Evolutionary conservation across 1,140 invertebrate genomes (phyloP), one percentile per base, ranked within the genome.

Genomic region (Andrena cerasifolii): DNA sequence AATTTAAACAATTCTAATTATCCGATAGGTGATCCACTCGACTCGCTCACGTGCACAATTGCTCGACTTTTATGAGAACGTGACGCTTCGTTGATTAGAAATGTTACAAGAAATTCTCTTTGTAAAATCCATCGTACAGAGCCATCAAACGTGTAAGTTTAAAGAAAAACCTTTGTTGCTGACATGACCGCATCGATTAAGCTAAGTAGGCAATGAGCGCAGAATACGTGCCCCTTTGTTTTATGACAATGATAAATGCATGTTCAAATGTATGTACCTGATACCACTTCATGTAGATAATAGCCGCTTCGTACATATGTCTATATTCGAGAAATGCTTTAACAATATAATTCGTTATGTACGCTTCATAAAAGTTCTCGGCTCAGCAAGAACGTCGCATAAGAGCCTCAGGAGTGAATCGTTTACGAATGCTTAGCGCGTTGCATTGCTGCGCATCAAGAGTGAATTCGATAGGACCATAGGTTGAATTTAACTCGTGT

Each of bases 161-260:
- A 6, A 36, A 10, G 36, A 47, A 40, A 43, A 54, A 40, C 28
- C n/a, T 12, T 67, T 53, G 67, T 47, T 63, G 6, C 54, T 43
- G 40, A 28, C n/a, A 45, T 4, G 28, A 12, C 4, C 0, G 28
- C 40, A 43, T 40, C 28, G 33, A 54, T 24, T 36, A 65, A 71
- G 3, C 7, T 3, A 28, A 83, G 53, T 76, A 56, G 65, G 67
- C 81, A n/a, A 61, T 53, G 77, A 63, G 21, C 12, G 33, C 7
- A 63, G n/a, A 51, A 61, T 59, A 51, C 43, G n/a, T 26, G 8
- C 16, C 49, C 21, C 53, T 36, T 78, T 47, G 67, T 78, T 65
- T 79, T 56, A 51, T 31, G 5, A 40, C 24, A 45, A 0, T 31
- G 8, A 70, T 74, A 74, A 43, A 10, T 54, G 14, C 18, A 31